Conservation (phyloP, 2,797 vertebrate genomes). For the Acanthornis magna region DNA sequence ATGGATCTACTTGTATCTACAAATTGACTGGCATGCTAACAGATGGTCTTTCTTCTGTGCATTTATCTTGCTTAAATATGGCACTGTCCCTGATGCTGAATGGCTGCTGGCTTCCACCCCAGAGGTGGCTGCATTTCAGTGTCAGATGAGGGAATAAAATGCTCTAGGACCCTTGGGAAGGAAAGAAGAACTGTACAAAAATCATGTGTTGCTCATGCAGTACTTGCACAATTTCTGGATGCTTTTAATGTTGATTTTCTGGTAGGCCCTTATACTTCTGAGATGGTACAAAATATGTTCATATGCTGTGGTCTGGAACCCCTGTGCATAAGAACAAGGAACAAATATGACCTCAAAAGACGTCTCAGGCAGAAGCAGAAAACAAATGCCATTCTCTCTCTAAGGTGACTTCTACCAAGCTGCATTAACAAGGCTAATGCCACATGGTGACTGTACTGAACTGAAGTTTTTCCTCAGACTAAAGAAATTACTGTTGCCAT, state of each 20-base stretch:
- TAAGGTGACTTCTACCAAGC: not conserved
- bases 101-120: conserved; percentile 42
- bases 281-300: not conserved
- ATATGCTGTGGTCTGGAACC: not conserved
- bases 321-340: not conserved
- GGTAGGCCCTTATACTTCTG: not conserved
- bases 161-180: not conserved
- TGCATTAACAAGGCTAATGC: not conserved
- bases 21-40: conserved; percentile 10
- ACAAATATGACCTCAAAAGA: not conserved
- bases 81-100: conserved; percentile 7
- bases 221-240: not conserved
- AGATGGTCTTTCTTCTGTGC: conserved; percentile 10
- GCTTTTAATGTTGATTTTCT: not conserved
- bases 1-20: not conserved
- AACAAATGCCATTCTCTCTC: not conserved
- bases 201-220: not conserved
- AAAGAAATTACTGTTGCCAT: not conserved
- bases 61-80: conserved; percentile 43
- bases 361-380: not conserved
- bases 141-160: conserved; percentile 49
- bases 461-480: not conserved
- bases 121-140: conserved; percentile 60
- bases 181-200: conserved; percentile 11
- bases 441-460: not conserved